Percentiles rank a stretch among this genome's conserved stretches.
Evolutionary conservation across 2,888 invertebrate genomes (phyloP).

Genomic region (Eupithecia dodoneata): DNA sequence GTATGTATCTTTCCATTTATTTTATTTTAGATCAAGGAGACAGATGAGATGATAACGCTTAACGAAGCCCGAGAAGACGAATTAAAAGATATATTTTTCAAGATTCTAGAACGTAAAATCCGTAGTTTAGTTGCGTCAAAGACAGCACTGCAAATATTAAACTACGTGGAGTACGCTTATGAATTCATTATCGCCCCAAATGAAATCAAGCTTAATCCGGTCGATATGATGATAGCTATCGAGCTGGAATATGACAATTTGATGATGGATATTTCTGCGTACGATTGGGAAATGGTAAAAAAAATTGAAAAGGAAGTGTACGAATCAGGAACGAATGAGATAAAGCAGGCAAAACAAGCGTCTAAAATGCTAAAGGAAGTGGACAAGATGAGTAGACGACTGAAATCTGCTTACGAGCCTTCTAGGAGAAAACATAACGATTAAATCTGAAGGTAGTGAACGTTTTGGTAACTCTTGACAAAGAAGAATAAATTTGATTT

Average conservation of each 20-base stretch:
- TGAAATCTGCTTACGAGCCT: constrained; percentile 73
- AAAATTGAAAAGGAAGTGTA: constrained; percentile 72
- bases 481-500: neutral
- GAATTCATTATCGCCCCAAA: constrained; percentile 85
- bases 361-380: constrained; percentile 71
- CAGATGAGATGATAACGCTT: constrained; percentile 62
- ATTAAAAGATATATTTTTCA: constrained; percentile 69
- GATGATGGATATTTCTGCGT: constrained; percentile 71
- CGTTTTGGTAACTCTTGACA: neutral
- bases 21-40: constrained; percentile 62
- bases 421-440: constrained; percentile 52
- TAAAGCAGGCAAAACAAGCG: constrained; percentile 69
- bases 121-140: constrained; percentile 84
- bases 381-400: constrained; percentile 70
- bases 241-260: constrained; percentile 80
- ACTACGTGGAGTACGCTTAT: constrained; percentile 87
- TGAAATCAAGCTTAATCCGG: constrained; percentile 83
- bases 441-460: constrained; percentile 20
- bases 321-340: constrained; percentile 61
- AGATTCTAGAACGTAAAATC: constrained; percentile 74
- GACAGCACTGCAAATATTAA: constrained; percentile 84
- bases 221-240: constrained; percentile 85
- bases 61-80: constrained; percentile 68
- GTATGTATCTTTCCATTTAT: constrained; percentile 3
- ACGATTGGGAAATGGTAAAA: constrained; percentile 68